Conservation (phyloP, 2,888 invertebrate species). For the Brassicogethes aeneus region DNA sequence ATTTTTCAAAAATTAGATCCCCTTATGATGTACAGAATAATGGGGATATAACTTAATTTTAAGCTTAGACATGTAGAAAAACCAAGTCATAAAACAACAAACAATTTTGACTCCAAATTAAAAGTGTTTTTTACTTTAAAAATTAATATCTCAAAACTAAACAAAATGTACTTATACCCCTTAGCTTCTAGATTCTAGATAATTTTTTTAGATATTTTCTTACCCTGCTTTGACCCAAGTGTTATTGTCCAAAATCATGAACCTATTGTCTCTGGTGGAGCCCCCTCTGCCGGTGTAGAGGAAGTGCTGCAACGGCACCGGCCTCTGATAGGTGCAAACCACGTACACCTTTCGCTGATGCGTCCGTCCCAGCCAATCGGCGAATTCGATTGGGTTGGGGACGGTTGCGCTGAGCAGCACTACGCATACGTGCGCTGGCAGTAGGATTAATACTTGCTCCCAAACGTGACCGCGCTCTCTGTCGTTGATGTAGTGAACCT, state of each 20-base stretch:
- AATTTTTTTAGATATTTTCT: conserved; percentile 4
- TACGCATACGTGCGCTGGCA: conserved; percentile 91
- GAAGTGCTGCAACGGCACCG: conserved; percentile 92
- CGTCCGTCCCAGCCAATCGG: conserved; percentile 80
- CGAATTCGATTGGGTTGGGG: conserved; percentile 93
- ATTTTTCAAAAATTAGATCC: no score
- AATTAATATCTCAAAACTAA: conserved; percentile 4
- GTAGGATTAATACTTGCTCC: conserved; percentile 93
- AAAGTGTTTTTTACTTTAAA: no score
- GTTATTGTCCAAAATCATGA: conserved; percentile 69
- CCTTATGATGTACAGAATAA: no score
- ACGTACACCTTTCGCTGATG: conserved; percentile 87
- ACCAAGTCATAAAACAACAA: no score
- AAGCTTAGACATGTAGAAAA: no score
- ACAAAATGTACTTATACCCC: no score
- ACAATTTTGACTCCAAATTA: no score
- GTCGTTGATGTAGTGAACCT: conserved; percentile 93
- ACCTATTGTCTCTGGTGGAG: conserved; percentile 66
- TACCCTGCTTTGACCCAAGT: conserved; percentile 63
- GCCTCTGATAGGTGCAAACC: conserved; percentile 85
- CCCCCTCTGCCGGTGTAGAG: conserved; percentile 78
- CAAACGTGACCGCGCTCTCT: conserved; percentile 88
- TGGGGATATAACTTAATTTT: no score
- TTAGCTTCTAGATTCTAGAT: no score
- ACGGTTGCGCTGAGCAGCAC: conserved; percentile 98